Conservation (phyloP, 2,797 vertebrate species). For the Tenualosa thibaudeaui region DNA sequence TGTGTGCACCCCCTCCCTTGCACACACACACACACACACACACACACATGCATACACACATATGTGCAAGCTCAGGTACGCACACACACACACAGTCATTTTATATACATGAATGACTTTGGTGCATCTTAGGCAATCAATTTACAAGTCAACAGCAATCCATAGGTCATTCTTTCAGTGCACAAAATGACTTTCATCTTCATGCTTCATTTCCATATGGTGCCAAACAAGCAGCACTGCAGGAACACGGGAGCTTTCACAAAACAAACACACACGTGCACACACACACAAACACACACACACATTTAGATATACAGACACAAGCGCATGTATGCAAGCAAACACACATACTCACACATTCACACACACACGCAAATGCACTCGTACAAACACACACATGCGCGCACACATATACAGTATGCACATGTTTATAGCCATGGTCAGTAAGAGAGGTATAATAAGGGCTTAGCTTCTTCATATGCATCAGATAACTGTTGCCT, state of each 20-base stretch:
- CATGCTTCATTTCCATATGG: neutral
- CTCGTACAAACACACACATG: too few relatives aligned
- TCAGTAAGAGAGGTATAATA: neutral
- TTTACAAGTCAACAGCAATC: slow-evolving; percentile 20
- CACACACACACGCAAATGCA: too few relatives aligned
- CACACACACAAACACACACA: neutral
- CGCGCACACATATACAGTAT: neutral
- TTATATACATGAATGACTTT: slow-evolving; percentile 9
- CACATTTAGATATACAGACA: neutral
- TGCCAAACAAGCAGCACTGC: neutral
- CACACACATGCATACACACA: neutral
- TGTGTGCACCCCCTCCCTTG: neutral
- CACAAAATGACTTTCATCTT: slow-evolving; percentile 13
- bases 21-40: neutral
- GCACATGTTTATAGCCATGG: neutral
- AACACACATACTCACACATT: neutral
- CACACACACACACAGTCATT: neutral
- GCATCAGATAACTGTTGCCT: neutral
- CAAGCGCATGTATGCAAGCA: slow-evolving; percentile 29
- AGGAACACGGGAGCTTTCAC: neutral
- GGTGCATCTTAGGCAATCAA: neutral
- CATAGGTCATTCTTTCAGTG: neutral
- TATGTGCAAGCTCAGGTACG: too few relatives aligned
- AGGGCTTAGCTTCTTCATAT: neutral
- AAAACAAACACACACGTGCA: neutral